phyloP scores from a whole-genome alignment of 2,888 invertebrate genomes.

The Tineola bisselliella region DNA sequence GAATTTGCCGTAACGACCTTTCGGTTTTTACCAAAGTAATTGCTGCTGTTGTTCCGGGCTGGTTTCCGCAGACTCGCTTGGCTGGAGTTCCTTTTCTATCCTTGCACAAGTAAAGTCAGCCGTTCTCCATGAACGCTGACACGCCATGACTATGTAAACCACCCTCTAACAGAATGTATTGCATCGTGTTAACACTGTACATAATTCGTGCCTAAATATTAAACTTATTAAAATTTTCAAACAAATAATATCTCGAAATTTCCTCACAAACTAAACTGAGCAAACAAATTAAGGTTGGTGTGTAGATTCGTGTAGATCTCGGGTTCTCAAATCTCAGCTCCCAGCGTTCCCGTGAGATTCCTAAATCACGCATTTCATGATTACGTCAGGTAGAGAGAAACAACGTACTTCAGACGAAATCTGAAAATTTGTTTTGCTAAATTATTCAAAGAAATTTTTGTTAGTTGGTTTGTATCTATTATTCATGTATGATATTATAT shows the following conservation, averaged over 20 bases:
- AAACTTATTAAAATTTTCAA: not conserved
- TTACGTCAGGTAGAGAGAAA: constrained; percentile 28
- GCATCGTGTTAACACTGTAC: too few species aligned
- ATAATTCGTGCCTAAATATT: too few species aligned
- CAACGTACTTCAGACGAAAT: not conserved
- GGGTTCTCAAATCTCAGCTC: not conserved
- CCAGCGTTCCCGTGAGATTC: constrained; percentile 32
- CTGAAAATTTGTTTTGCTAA: constrained; percentile 1
- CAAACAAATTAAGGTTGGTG: not conserved
- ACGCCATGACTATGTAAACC: too few species aligned
- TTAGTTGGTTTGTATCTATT: not conserved
- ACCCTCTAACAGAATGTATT: too few species aligned
- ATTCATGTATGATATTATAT: not conserved
- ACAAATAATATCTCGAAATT: not conserved
- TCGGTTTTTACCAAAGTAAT: too few species aligned
- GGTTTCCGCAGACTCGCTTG: too few species aligned
- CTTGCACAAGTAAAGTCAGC: too few species aligned
- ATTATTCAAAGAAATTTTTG: not conserved
- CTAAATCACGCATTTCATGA: constrained; percentile 59
- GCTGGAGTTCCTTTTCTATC: too few species aligned
- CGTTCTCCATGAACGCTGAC: too few species aligned
- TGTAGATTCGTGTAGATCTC: not conserved
- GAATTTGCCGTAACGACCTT: not conserved
- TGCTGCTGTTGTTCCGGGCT: too few species aligned
- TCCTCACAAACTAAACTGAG: not conserved